A percentile compares a stretch with the other conserved stretches of the same genome.
phyloP scores from a whole-genome alignment of 2,113 vertebrate genomes.

The Sakesphorus luctuosus region DNA sequence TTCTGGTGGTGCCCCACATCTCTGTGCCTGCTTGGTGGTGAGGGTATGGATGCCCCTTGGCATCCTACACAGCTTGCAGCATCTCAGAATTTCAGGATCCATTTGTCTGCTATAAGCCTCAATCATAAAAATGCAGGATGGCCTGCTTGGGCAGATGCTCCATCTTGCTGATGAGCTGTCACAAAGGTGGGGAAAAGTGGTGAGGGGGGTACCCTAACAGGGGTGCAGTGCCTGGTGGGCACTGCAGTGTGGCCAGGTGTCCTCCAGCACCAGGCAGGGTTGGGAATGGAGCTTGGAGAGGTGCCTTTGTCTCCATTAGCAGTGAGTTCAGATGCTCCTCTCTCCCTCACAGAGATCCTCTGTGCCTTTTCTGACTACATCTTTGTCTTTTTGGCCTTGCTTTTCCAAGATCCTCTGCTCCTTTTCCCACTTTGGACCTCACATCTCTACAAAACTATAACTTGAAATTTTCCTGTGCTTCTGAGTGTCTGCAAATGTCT shows the following conservation, averaged over 20 bases:
- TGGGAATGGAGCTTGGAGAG: background rate
- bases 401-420: background rate
- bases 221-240: background rate
- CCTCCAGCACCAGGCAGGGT: background rate
- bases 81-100: background rate
- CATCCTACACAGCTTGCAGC: accelerated
- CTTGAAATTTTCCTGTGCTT: background rate
- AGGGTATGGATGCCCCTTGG: accelerated
- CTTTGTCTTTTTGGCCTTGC: background rate
- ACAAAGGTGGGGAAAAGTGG: background rate
- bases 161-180: background rate
- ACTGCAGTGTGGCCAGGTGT: accelerated
- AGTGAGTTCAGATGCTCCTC: background rate
- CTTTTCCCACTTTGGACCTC: background rate
- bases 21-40: accelerated
- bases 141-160: background rate
- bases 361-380: background rate
- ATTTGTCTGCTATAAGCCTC: background rate
- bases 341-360: background rate
- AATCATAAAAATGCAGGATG: background rate
- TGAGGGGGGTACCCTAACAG: background rate
- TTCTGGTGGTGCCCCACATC: background rate
- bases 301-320: background rate
- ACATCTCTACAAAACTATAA: background rate
- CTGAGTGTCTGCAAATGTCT: background rate